Conservation (phyloP, 2,888 invertebrate species). For the Cerceris ruficornis region DNA sequence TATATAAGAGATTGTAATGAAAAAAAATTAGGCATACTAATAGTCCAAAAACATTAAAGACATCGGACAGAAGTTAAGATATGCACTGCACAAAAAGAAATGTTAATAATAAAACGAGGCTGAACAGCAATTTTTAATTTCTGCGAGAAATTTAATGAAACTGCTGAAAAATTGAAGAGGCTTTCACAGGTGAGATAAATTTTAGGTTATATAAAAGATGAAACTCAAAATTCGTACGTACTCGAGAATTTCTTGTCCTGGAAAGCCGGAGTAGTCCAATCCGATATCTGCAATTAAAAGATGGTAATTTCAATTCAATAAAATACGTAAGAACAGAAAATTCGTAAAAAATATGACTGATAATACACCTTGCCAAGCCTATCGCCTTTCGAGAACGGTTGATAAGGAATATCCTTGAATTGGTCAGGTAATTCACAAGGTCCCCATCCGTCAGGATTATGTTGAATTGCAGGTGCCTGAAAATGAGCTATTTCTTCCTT, state of each 20-base stretch:
- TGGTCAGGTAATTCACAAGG: conserved; percentile 97
- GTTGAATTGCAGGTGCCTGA: conserved; percentile 89
- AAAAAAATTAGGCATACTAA: background rate
- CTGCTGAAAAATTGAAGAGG: too few species aligned
- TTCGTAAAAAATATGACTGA: background rate
- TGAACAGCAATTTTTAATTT: too few species aligned
- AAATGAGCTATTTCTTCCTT: conserved; percentile 86
- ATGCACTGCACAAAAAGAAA: too few species aligned
- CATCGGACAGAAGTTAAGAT: too few species aligned
- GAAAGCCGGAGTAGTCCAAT: conserved; percentile 97
- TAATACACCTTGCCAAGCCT: conserved; percentile 94
- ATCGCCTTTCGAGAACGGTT: conserved; percentile 99
- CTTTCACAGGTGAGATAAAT: too few species aligned
- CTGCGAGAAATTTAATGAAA: too few species aligned
- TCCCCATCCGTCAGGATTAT: conserved; percentile 97
- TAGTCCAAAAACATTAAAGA: too few species aligned
- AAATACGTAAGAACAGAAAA: conserved; percentile 15
- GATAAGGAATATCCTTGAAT: conserved; percentile 98
- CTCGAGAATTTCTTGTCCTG: conserved; percentile 97
- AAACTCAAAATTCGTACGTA: conserved; percentile 82
- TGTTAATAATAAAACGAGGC: too few species aligned
- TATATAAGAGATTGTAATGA: background rate
- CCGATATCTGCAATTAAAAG: conserved; percentile 86
- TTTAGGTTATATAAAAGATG: too few species aligned
- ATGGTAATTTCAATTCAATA: conserved; percentile 10